Conservation (phyloP, 2,113 vertebrate genomes). For the Oriolus oriolus region DNA sequence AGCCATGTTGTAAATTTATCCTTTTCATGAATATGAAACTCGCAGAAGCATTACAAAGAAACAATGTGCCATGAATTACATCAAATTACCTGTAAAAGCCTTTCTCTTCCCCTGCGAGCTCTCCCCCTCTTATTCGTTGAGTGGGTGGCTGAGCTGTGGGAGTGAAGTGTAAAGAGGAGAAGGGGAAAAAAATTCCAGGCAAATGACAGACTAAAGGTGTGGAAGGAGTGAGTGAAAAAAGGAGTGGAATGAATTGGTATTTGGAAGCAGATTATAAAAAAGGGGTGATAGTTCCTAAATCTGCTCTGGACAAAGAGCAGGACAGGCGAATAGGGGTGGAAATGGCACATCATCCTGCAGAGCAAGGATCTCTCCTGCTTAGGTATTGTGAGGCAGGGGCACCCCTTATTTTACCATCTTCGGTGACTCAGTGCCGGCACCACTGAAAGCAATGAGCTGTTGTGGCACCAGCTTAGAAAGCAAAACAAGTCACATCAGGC, state of each 20-base stretch:
- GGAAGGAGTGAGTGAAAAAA: not conserved
- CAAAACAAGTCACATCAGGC: not conserved
- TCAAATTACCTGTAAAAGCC: conserved; percentile 64
- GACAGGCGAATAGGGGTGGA: fast-evolving
- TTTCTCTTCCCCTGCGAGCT: conserved; percentile 25
- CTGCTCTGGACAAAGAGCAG: not conserved
- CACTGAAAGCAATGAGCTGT: not conserved
- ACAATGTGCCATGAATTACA: conserved; percentile 38
- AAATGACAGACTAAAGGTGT: conserved; percentile 31
- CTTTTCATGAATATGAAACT: not conserved
- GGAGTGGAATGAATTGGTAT: not conserved
- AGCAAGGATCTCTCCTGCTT: not conserved
- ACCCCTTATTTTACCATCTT: not conserved
- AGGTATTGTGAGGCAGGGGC: not conserved
- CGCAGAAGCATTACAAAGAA: not conserved
- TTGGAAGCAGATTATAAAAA: not conserved
- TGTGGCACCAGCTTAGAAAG: not conserved
- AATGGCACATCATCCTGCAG: not conserved
- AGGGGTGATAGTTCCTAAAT: not conserved
- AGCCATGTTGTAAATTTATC: not conserved
- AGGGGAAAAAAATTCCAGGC: conserved; percentile 20
- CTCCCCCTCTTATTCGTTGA: conserved; percentile 19
- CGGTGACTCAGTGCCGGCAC: not conserved
- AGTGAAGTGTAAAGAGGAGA: conserved; percentile 29
- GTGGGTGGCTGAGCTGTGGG: conserved; percentile 49